Conservation (phyloP, 2,113 vertebrate species). For the Alethe diademata region DNA sequence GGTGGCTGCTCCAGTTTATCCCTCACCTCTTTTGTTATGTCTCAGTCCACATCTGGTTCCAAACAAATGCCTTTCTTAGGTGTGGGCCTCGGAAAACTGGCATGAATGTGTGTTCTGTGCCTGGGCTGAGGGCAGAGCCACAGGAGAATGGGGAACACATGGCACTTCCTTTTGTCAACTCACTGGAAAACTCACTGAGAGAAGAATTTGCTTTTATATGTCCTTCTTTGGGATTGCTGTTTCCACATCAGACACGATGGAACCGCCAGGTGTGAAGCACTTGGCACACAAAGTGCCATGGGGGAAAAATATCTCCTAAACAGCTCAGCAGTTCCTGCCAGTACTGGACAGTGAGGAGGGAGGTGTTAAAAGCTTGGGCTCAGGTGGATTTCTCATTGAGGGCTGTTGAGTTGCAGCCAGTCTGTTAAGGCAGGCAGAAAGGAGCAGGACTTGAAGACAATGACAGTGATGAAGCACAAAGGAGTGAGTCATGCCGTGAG, state of each 20-base stretch:
- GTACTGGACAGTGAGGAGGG: not conserved
- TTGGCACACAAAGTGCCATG: not conserved
- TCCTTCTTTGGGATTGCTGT: not conserved
- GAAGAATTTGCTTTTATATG: not conserved
- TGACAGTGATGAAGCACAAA: not conserved
- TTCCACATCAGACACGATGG: accelerated
- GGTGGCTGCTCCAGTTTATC: not conserved
- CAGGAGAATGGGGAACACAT: not conserved
- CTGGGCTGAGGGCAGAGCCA: not conserved
- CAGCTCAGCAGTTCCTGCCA: not conserved
- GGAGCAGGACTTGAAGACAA: not conserved
- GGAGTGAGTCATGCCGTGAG: not conserved
- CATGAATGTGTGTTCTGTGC: accelerated
- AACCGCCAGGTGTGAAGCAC: not conserved
- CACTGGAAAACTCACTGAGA: not conserved
- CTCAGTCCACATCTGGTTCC: not conserved
- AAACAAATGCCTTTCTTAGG: not conserved
- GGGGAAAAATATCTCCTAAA: not conserved
- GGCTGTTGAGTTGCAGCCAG: not conserved
- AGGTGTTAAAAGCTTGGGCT: not conserved
- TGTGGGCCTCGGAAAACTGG: not conserved
- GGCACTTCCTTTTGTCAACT: not conserved
- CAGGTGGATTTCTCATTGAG: not conserved
- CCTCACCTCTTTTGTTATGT: not conserved
- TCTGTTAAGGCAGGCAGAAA: not conserved